Conservation (phyloP, 2,888 invertebrate genomes). For the Phyto melanocephala region DNA sequence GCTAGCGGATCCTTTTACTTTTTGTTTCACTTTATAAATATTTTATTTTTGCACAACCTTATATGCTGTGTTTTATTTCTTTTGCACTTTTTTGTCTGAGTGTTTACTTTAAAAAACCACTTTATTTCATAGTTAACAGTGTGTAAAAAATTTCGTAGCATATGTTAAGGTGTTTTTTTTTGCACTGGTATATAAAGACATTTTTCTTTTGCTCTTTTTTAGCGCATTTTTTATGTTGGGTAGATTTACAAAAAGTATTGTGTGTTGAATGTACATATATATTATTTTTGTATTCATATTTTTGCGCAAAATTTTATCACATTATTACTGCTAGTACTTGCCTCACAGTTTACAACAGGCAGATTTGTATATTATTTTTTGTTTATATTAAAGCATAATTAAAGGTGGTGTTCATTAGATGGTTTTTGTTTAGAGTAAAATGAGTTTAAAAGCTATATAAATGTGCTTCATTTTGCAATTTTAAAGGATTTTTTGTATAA, state of each 20-base stretch:
- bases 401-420: background rate
- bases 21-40: constrained; percentile 23
- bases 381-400: constrained; percentile 12
- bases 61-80: constrained; percentile 28
- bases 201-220: constrained; percentile 50
- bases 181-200: constrained; percentile 18
- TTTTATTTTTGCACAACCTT: constrained; percentile 19
- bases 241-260: constrained; percentile 27
- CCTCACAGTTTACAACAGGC: background rate
- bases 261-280: constrained; percentile 11
- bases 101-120: constrained; percentile 61
- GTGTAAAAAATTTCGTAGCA: constrained; percentile 57
- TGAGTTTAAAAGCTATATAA: too few relatives aligned
- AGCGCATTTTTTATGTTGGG: constrained; percentile 32
- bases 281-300: constrained; percentile 20
- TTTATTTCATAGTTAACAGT: constrained; percentile 57
- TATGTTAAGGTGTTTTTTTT: constrained; percentile 57
- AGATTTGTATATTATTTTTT: too few relatives aligned
- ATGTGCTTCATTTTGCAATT: too few relatives aligned
- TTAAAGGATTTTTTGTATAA: too few relatives aligned
- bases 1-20: constrained; percentile 21
- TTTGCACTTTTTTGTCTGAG: background rate
- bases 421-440: background rate
- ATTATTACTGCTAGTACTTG: constrained; percentile 42
- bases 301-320: constrained; percentile 20